Evolutionary conservation across 2,888 invertebrate genomes (phyloP).

Genomic region (Pyrrhosoma nymphula): DNA sequence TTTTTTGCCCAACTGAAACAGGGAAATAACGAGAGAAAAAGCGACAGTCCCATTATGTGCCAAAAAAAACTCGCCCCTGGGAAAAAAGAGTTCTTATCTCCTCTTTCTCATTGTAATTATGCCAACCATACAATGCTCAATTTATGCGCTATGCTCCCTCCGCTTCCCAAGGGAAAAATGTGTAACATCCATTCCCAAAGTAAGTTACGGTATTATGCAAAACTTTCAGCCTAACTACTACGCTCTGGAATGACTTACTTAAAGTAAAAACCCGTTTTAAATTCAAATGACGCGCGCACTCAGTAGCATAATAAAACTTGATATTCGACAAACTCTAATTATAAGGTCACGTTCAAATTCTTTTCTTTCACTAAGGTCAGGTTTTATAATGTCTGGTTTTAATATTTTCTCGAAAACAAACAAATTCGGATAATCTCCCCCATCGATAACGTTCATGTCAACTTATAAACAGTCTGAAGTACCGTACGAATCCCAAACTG

Average conservation of each 20-base stretch:
- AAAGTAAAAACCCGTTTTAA: background rate
- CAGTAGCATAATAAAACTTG: background rate
- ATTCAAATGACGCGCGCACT: background rate
- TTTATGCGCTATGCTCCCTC: background rate
- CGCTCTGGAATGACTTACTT: background rate
- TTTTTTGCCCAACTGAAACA: background rate
- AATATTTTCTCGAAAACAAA: too few species aligned
- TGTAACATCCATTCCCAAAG: background rate
- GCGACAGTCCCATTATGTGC: background rate
- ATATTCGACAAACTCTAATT: background rate
- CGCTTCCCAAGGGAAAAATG: background rate
- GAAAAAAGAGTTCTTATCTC: background rate
- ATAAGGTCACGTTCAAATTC: background rate
- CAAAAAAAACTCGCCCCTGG: background rate
- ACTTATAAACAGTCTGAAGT: background rate
- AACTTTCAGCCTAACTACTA: background rate
- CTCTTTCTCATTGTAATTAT: slow-evolving; percentile 23
- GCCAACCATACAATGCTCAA: background rate
- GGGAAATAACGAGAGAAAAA: background rate
- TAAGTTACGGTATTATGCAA: background rate
- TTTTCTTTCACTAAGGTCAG: background rate
- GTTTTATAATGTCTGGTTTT: too few species aligned
- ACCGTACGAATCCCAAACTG: too few species aligned
- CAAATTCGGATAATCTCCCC: too few species aligned
- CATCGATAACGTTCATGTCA: background rate